Base-by-base conservation (phyloP, 1,140 invertebrate genomes). In the Drosophila gunungcola region DNA sequence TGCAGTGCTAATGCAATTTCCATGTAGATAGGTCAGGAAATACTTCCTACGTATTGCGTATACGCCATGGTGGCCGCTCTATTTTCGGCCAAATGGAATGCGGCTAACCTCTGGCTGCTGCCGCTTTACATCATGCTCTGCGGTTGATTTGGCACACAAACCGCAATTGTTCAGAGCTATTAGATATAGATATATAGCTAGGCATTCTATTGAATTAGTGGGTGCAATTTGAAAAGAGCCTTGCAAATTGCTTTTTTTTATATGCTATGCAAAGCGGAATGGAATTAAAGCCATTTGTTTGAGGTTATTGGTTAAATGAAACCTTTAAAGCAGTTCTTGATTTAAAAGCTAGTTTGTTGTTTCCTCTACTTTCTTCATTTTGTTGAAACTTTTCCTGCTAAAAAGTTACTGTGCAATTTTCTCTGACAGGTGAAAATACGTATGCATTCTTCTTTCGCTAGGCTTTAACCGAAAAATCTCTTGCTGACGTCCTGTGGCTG, bases 1-100 rank as follows among this genome's bases (percentile, higher is more conserved):
- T 53, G 55, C 73, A 72, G 62, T 60, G 57, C 64, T 78, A 82
- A 86, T 86, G 74, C 73, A 58, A 78, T 81, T 85, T 70, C 67
- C 74, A 70, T 81, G 78, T 75, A 57, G 63, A 45, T 13, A 49
- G 16, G 16, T 21, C 60, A 36, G 34, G 29, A n/a, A 27, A 29
- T 49, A 42, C 46, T 51, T 72, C 42, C 55, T 67, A 63, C 52
- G 34, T 48, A 65, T 78, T 65, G 27, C 78, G 80, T 78, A 82
- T 83, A 83, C 80, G 80, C 56, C 63, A 29, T 45, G 74, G 12
- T 53, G 64, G 9, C 10, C 27, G 7, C 48, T 64, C 32, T 36
- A 51, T 68, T 68, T 53, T 65, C 36, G 60, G 64, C n/a, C 21
- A 64, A 68, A 68, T 51, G 58, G 58, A 34, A 52, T 68, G 64